Base-by-base conservation (phyloP, 1,140 invertebrate species). In the Drosophila ironensis region DNA sequence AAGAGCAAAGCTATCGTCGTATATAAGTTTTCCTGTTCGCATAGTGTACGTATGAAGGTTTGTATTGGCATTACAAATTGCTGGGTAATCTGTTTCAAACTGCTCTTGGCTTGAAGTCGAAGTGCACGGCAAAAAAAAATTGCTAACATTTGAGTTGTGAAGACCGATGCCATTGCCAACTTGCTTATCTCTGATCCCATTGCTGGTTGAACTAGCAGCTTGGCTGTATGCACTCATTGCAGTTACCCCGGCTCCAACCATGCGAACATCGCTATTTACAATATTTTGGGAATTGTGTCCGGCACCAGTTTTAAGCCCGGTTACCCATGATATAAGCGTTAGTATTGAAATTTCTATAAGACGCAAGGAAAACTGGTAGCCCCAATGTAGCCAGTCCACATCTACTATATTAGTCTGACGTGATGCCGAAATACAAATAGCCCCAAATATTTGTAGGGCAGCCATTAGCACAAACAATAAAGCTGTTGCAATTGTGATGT, bases 311-410 rank as follows among this genome's bases (percentile, higher is more conserved):
- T 93, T 93, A 20, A 95, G 84, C 71, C 96, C 94, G 41, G 95
- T 94, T 2, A 97, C 95, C 93, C 96, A 97, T 0, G 94, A 94
- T 59, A 97, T 92, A 8, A 97, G 91, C 5, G 94, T 93, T 63
- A 96, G 95, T 70, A 97, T 94, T 1, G 94, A 93, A 16, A 97
- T 93, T 88, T 98, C 97, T 24, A 97, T 93, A 0, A 97, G 91
- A 12, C 97, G 92, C 20, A 97, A 92, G 1, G 94, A 94, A 68
- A 97, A 94, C 72, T 97, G 95, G 91, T 96, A 97, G 7, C 95
- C 94, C 95, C 96, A 97, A 92, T 96, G 95, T 4, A 97, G 91
- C 97, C 97, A 98, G 72, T 93, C 92, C 25, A 92, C 71, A 19
- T 90, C 89, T 0, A 73, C 48, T 14, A 75, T 48, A 42, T 67